Conservation (phyloP, 2,113 vertebrate genomes). For the Alosa alosa region DNA sequence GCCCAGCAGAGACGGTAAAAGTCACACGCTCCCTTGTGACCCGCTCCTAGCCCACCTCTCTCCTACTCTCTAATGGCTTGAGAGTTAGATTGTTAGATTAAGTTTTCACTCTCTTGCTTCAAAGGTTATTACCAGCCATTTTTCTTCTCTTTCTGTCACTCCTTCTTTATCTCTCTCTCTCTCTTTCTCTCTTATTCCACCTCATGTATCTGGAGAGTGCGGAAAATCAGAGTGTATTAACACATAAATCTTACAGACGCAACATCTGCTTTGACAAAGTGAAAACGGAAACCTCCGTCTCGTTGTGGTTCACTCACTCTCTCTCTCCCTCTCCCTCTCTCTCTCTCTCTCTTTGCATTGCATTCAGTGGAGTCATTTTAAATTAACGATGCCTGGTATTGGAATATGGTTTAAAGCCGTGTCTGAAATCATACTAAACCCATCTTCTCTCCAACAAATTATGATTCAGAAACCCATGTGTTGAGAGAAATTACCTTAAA, state of each 20-base stretch:
- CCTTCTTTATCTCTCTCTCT: background rate
- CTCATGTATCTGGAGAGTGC: slow-evolving; percentile 26
- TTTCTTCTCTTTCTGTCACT: slow-evolving; percentile 21
- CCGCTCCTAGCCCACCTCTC: background rate
- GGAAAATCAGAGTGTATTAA: slow-evolving; percentile 44
- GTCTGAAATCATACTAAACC: background rate
- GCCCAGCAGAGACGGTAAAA: background rate
- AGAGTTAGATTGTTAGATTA: slow-evolving; percentile 38
- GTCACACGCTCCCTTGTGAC: background rate
- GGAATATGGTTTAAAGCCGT: slow-evolving; percentile 37
- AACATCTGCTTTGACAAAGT: slow-evolving; percentile 47
- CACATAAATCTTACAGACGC: slow-evolving; percentile 48
- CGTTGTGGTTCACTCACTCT: background rate
- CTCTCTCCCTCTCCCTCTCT: background rate
- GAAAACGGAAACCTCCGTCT: slow-evolving; percentile 35
- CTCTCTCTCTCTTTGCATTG: slow-evolving; percentile 14
- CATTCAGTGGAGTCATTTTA: slow-evolving; percentile 46
- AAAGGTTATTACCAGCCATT: slow-evolving; percentile 41
- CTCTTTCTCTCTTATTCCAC: background rate
- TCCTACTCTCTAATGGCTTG: slow-evolving; percentile 13
- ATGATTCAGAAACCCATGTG: slow-evolving; percentile 26
- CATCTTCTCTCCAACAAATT: slow-evolving; percentile 27
- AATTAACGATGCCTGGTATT: slow-evolving; percentile 55
- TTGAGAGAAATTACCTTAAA: slow-evolving; percentile 33
- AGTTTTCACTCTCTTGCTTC: slow-evolving; percentile 46